Conservation (phyloP, 2,113 vertebrate species). For the Baryphthengus martii region DNA sequence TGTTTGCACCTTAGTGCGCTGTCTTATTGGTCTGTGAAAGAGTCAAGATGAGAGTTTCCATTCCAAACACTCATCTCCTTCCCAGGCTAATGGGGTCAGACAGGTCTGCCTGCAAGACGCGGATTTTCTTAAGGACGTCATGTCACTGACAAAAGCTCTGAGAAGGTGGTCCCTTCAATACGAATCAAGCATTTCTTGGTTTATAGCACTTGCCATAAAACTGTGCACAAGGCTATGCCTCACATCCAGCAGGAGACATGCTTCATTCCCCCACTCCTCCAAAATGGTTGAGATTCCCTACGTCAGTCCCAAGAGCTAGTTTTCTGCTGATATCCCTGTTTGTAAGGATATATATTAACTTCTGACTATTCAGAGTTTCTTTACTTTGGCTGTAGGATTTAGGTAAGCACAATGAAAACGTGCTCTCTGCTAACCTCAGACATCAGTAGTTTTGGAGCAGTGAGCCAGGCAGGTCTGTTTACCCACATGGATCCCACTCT, state of each 20-base stretch:
- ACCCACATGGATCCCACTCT: too few species aligned
- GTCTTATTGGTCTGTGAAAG: not conserved
- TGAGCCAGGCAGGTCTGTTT: not conserved
- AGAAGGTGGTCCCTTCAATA: not conserved
- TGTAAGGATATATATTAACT: not conserved
- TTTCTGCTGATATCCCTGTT: not conserved
- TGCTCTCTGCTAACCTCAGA: not conserved
- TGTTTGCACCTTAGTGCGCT: slow-evolving; percentile 17
- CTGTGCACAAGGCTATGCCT: not conserved
- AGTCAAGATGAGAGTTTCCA: not conserved
- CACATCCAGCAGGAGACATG: not conserved
- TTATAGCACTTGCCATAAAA: not conserved
- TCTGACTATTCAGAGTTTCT: not conserved
- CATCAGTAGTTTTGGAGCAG: not conserved
- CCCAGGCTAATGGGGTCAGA: slow-evolving; percentile 28
- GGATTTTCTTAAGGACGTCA: not conserved
- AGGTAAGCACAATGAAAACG: not conserved
- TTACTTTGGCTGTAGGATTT: not conserved
- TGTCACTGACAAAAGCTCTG: not conserved
- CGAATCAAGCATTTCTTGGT: not conserved
- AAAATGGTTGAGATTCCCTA: not conserved
- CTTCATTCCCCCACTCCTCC: not conserved
- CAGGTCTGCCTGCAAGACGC: not conserved
- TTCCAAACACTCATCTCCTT: slow-evolving; percentile 31
- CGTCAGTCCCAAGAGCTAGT: fast-evolving